Evolutionary conservation across 2,113 vertebrate species (phyloP).

Genomic region (Pogona vitticeps): DNA sequence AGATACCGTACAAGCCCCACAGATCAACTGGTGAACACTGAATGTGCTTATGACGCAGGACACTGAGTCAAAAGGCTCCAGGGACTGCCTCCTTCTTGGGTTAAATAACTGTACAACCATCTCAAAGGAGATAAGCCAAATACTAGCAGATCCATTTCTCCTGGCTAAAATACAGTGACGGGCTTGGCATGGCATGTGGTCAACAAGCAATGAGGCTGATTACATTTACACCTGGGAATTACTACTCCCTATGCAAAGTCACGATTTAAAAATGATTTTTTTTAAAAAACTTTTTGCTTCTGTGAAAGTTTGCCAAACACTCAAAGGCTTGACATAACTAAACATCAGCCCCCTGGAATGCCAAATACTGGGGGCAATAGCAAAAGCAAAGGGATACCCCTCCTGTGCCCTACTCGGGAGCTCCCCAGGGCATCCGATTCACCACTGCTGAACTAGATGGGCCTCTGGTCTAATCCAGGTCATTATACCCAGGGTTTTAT

Average conservation of each 20-base stretch:
- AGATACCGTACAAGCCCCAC: background rate
- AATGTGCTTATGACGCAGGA: background rate
- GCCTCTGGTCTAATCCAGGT: background rate
- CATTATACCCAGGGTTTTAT: background rate
- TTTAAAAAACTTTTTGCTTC: background rate
- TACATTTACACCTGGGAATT: background rate
- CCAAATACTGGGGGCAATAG: too few relatives aligned
- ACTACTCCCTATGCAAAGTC: background rate
- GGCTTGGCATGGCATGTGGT: background rate
- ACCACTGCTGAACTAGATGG: background rate
- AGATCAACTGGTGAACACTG: background rate
- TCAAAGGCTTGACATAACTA: background rate
- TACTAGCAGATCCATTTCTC: background rate
- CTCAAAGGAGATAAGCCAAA: background rate
- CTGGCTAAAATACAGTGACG: background rate
- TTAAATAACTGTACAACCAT: background rate
- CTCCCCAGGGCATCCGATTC: too few relatives aligned
- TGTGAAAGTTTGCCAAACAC: background rate
- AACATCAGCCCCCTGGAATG: too few relatives aligned
- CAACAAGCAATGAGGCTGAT: background rate
- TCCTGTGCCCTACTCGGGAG: too few relatives aligned
- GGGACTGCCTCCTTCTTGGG: background rate
- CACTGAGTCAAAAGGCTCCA: background rate
- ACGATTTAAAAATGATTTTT: background rate
- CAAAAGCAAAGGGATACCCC: too few relatives aligned